Base-by-base conservation (phyloP, 92 coral and sea anemone genomes). In the Phenganax subtilis region DNA sequence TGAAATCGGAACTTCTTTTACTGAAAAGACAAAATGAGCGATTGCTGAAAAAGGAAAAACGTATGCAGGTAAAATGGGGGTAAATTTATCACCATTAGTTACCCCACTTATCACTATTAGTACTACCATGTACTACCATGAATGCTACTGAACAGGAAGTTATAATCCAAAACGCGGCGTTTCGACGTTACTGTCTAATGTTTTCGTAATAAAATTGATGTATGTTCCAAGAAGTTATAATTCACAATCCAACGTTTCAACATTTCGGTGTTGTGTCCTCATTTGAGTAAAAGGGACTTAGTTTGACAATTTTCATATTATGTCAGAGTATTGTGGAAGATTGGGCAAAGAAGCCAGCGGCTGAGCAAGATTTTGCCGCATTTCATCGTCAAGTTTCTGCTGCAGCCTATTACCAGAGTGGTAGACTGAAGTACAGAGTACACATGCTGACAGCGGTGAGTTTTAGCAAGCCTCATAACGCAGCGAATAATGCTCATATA, bases 331-430 rank as follows among this genome's bases (percentile, higher is more conserved):
- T 92, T 57, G 90, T 96, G 83, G 90, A 87, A 10, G 99, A 92
- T 54, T 96, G 97, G 97, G 93, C 89, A 51, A 92, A 90, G 57
- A 96, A 90, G 81, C 91, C 96, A 62, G 90, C 82, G 7, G 94
- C 84, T 52, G 90, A 96, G 70, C 93, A 96, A 84, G 81, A 93
- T 55, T 92, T 90, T 76, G 96, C 86, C 69, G 90, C 90, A 7
- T 96, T 96, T 80, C 93, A 92, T 82, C 97, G 97, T 28, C 91
- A 91, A 3, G 79, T 96, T 15, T 81, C 89, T 1, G 97, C 99
- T 3, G 99, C 99, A 16, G 99, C 99, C 6, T 86, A 80, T 68
- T 88, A 96, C 77, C 97, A 96, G 86, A 85, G 89, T 65, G 99
- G 99, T 10, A 82, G 91, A 52, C 90, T 92, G 15, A 96, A 92